phyloP scores from a whole-genome alignment of 2,113 vertebrate species.

The Ptyas mucosa region DNA sequence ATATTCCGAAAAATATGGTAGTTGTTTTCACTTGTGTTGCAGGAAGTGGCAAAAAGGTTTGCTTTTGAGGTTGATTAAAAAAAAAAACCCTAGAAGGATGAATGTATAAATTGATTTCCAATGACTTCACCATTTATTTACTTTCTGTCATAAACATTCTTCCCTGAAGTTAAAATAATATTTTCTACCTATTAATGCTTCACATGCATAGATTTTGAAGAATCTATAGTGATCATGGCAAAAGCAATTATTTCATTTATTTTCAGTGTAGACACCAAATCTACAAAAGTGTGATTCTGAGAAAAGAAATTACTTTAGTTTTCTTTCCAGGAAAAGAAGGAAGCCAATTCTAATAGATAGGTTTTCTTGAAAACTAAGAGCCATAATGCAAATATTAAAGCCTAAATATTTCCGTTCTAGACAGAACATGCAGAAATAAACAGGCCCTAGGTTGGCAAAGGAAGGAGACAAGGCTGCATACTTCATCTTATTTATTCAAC shows the following conservation, averaged over 20 bases:
- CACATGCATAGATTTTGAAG: slow-evolving; percentile 11
- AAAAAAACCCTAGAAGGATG: slow-evolving; percentile 30
- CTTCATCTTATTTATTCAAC: not conserved
- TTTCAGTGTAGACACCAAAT: not conserved
- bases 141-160: slow-evolving; percentile 39
- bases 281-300: not conserved
- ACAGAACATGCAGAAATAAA: not conserved
- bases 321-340: not conserved
- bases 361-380: not conserved
- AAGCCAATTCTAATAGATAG: not conserved
- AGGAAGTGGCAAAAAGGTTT: slow-evolving; percentile 1
- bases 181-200: slow-evolving; percentile 1
- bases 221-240: slow-evolving; percentile 29
- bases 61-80: slow-evolving; percentile 49
- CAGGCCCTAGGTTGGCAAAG: not conserved
- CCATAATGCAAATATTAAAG: not conserved
- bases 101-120: slow-evolving; percentile 41
- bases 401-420: not conserved
- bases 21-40: slow-evolving; percentile 20
- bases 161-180: slow-evolving; percentile 52
- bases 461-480: not conserved
- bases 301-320: not conserved
- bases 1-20: not conserved
- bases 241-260: slow-evolving; percentile 10
- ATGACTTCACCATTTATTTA: slow-evolving; percentile 34